phyloP scores from a whole-genome alignment of 2,113 vertebrate genomes.

The Hydropotes inermis region DNA sequence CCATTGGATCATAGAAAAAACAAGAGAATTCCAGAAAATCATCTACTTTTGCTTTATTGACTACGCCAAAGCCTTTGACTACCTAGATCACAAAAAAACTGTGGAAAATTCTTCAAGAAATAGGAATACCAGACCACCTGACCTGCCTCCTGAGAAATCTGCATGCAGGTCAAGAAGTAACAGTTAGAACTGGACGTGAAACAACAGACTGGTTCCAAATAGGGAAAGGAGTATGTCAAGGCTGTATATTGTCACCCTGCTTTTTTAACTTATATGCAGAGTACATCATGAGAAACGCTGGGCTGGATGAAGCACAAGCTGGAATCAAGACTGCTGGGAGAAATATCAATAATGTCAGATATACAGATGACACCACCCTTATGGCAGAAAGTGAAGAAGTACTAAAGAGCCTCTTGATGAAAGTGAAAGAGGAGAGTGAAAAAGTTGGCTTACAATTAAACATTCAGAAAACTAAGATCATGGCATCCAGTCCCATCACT shows the following conservation, averaged over 20 bases:
- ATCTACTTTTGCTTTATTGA: neutral
- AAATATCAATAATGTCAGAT: neutral
- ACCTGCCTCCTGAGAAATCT: neutral
- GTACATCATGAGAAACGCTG: neutral
- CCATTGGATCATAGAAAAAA: neutral
- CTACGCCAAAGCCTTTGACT: neutral
- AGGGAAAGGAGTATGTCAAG: neutral
- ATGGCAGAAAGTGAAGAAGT: neutral
- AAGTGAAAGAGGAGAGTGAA: neutral
- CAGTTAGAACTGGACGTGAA: neutral
- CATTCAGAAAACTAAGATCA: neutral
- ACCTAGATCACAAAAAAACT: neutral
- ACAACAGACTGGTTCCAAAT: neutral
- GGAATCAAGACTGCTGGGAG: neutral
- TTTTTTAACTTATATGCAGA: neutral
- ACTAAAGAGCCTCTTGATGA: neutral
- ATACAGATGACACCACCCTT: neutral
- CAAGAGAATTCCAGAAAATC: neutral
- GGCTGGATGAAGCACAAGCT: neutral
- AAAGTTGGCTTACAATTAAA: neutral
- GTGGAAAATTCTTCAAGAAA: neutral
- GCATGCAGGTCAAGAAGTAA: neutral
- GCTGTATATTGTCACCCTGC: neutral
- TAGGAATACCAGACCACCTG: neutral
- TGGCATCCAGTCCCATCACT: neutral